A percentile compares a stretch with the other conserved stretches of the same genome.
Evolutionary conservation across 2,888 invertebrate species (phyloP).

Genomic region (Nyleta sp.): DNA sequence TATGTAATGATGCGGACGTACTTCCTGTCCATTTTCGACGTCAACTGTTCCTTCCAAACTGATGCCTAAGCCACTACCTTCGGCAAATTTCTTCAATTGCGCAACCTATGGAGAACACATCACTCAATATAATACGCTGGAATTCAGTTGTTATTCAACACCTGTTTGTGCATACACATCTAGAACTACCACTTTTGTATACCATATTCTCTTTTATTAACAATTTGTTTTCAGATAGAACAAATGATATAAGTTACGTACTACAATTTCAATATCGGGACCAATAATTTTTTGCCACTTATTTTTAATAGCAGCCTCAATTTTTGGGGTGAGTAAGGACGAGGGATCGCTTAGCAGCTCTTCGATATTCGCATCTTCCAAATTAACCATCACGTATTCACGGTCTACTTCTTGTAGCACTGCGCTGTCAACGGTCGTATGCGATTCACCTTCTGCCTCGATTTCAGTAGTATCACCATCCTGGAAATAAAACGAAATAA

Average conservation of each 20-base stretch:
- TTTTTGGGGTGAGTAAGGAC: constrained; percentile 84
- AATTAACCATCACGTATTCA: constrained; percentile 85
- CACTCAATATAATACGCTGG: background rate
- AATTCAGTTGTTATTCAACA: no score
- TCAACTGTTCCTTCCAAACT: constrained; percentile 99
- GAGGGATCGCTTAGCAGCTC: constrained; percentile 82
- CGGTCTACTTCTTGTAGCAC: constrained; percentile 84
- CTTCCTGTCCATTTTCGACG: constrained; percentile 98
- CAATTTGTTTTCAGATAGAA: no score
- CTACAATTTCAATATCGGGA: constrained; percentile 92
- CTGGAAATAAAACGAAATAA: no score
- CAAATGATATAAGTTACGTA: constrained; percentile 84
- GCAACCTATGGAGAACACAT: constrained; percentile 87
- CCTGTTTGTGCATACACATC: no score
- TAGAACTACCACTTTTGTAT: no score
- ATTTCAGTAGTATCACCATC: constrained; percentile 88
- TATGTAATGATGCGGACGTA: constrained; percentile 99
- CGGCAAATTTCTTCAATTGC: constrained; percentile 94
- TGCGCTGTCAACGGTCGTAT: constrained; percentile 88
- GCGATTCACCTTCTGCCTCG: constrained; percentile 91
- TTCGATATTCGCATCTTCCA: constrained; percentile 83
- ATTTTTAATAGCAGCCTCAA: constrained; percentile 90
- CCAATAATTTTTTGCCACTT: constrained; percentile 93
- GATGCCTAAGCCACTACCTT: constrained; percentile 96
- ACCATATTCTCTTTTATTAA: no score